phyloP scores from a whole-genome alignment of 2,113 vertebrate species.

The Morone saxatilis region DNA sequence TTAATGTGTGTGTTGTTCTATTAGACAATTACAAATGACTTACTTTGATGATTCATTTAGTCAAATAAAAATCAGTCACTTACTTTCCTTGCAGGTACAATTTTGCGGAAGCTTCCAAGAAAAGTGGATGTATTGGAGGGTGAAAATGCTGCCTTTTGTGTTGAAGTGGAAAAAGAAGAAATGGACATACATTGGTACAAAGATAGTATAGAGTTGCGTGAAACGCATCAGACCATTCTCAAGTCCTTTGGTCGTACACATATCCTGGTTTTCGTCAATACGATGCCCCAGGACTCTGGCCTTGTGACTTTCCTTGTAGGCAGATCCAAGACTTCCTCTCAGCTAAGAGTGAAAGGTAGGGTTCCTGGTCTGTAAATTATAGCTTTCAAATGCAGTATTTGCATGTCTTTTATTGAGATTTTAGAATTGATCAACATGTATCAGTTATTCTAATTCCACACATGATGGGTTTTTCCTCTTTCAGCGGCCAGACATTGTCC shows the following conservation, averaged over 20 bases:
- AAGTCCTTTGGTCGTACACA: conserved; percentile 95
- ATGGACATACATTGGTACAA: conserved; percentile 93
- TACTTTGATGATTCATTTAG: no score
- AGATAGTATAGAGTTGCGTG: conserved; percentile 88
- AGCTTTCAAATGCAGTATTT: neutral
- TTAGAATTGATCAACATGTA: neutral
- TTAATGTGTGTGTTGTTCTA: neutral
- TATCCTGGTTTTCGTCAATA: conserved; percentile 94
- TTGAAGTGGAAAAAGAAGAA: conserved; percentile 90
- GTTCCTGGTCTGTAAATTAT: neutral
- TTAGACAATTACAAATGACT: neutral
- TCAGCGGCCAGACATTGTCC: conserved; percentile 89
- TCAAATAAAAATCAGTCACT: neutral
- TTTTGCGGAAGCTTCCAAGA: conserved; percentile 90
- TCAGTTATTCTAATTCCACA: neutral
- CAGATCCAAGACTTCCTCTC: conserved; percentile 92
- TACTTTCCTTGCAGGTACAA: conserved; percentile 79
- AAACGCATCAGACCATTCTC: conserved; percentile 88
- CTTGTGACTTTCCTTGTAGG: conserved; percentile 90
- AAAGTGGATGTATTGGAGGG: conserved; percentile 96
- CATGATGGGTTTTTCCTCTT: conserved; percentile 32
- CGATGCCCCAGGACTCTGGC: conserved; percentile 91
- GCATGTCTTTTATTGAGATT: neutral
- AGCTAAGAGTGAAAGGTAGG: conserved; percentile 95
- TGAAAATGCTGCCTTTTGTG: conserved; percentile 96